A percentile compares a stretch with the other conserved stretches of the same genome.
phyloP scores from a whole-genome alignment of 2,888 invertebrate genomes.

The Caenorhabditis sinica region DNA sequence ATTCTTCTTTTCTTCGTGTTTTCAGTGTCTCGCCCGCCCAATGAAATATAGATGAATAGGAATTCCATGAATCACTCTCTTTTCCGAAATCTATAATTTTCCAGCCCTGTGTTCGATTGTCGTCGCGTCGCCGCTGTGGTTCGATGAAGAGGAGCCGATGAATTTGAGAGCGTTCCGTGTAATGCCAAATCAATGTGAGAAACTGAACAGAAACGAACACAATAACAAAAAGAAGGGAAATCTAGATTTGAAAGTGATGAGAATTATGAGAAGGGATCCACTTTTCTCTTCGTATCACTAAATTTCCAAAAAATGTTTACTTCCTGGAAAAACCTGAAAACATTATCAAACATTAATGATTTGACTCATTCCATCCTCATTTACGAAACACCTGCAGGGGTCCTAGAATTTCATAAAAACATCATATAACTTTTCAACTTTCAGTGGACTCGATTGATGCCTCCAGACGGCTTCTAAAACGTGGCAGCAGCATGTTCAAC shows the following conservation, averaged over 20 bases:
- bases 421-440: not conserved
- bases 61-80: constrained; percentile 29
- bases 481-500: constrained; percentile 46
- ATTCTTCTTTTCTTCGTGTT: not conserved
- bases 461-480: constrained; percentile 44
- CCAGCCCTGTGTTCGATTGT: constrained; percentile 38
- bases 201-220: not conserved
- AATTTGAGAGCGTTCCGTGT: constrained; percentile 54
- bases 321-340: constrained; percentile 12
- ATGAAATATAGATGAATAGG: constrained; percentile 33
- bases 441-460: constrained; percentile 36
- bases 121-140: constrained; percentile 48
- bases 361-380: not conserved
- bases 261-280: not conserved
- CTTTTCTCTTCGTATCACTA: not conserved
- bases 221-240: not conserved
- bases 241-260: not conserved
- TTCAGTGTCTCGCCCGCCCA: not conserved
- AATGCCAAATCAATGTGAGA: constrained; percentile 56
- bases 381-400: not conserved
- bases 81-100: constrained; percentile 21
- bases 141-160: constrained; percentile 55
- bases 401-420: not conserved
- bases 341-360: constrained; percentile 35
- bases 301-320: not conserved